These are phyloP conservation scores for Antedon mediterranea DNA, from an alignment of 53 echinoderm and acorn worm genomes.

Conservation along the genomic window DNA sequence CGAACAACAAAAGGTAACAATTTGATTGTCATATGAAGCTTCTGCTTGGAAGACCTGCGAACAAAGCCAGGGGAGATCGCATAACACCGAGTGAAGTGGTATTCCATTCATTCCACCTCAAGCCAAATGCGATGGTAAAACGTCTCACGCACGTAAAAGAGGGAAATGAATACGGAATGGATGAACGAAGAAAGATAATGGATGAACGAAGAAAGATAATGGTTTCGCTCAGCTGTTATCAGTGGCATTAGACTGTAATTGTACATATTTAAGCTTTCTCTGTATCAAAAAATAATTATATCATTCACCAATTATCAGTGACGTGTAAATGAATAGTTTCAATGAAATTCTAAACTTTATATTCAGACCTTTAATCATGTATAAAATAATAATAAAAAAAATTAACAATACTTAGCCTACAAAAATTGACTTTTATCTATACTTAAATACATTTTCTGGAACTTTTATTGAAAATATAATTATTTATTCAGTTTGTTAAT, in stretches of 20 bases:
- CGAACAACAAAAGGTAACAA: background rate
- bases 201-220: background rate
- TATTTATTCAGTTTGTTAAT: too few species aligned
- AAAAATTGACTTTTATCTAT: too few species aligned
- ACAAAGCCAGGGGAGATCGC: background rate
- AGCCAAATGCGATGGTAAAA: background rate
- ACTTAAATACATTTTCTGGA: too few species aligned
- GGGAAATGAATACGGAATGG: background rate
- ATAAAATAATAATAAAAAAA: too few species aligned
- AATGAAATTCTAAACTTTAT: too few species aligned
- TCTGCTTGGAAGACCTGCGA: background rate
- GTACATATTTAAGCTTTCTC: background rate
- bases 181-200: background rate
- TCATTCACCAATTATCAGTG: background rate
- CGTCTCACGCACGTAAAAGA: background rate
- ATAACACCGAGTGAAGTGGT: background rate
- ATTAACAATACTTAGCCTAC: too few species aligned
- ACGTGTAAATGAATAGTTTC: background rate
- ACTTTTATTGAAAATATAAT: too few species aligned
- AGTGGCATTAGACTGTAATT: background rate
- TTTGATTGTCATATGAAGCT: background rate
- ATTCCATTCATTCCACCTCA: background rate
- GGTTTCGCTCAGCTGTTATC: background rate
- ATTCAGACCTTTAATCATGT: too few species aligned
- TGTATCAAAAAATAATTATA: background rate